These are phyloP conservation scores for Ranitomeya imitator DNA, from an alignment of 2,113 vertebrate genomes.

Conservation along the genomic window DNA sequence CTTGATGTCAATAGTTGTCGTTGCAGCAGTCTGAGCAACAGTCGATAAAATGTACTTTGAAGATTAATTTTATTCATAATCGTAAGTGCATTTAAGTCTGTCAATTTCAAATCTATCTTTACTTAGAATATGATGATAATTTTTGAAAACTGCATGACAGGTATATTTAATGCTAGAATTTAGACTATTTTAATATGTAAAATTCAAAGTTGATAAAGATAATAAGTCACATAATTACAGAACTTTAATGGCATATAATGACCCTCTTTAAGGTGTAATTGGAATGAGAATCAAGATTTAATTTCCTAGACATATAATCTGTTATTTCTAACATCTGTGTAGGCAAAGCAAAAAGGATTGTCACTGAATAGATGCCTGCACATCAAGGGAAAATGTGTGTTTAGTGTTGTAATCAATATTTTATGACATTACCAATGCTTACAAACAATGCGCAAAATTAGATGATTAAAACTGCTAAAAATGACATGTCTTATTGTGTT, in stretches of 20 bases:
- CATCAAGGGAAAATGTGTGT: background rate
- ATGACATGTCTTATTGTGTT: too few relatives aligned
- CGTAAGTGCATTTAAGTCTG: background rate
- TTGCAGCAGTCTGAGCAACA: too few relatives aligned
- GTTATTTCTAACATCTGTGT: background rate
- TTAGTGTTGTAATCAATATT: background rate
- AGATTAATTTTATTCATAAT: background rate
- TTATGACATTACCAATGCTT: background rate
- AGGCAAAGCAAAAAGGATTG: background rate
- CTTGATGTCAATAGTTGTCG: too few relatives aligned
- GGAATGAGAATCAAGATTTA: background rate
- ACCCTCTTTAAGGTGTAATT: background rate
- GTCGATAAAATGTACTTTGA: background rate
- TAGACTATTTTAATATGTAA: background rate
- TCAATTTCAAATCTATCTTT: background rate
- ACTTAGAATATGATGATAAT: background rate
- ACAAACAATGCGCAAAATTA: background rate
- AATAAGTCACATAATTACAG: background rate
- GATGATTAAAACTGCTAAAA: too few relatives aligned
- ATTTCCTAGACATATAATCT: background rate
- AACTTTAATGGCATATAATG: conserved; percentile 8
- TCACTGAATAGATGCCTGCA: background rate
- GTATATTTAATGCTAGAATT: background rate
- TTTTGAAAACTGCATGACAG: background rate
- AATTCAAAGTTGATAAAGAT: background rate